phyloP scores from a whole-genome alignment of 2,113 vertebrate genomes.

The Rostratula benghalensis region DNA sequence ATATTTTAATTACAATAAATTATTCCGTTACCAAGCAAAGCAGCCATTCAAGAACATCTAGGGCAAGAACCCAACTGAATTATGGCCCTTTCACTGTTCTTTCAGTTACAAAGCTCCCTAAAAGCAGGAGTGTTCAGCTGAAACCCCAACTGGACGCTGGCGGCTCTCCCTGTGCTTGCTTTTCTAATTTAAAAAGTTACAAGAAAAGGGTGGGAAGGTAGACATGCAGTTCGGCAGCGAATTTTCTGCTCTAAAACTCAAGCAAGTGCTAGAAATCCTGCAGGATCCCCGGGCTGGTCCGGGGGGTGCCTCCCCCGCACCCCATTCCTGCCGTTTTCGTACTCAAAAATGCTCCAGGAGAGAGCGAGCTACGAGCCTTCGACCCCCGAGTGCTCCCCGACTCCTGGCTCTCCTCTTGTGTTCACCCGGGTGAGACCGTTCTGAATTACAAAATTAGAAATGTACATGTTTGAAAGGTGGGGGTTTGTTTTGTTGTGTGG shows the following conservation, averaged over 20 bases:
- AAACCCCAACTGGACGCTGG: background rate
- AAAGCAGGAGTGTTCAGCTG: background rate
- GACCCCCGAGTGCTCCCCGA: background rate
- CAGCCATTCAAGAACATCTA: conserved; percentile 19
- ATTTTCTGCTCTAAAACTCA: background rate
- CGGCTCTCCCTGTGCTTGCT: background rate
- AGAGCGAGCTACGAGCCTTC: background rate
- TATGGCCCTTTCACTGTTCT: background rate
- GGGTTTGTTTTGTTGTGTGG: background rate
- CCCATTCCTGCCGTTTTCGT: background rate
- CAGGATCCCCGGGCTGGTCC: background rate
- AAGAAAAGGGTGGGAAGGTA: background rate
- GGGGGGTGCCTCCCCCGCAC: background rate
- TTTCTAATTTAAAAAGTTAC: background rate
- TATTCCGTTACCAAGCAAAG: background rate
- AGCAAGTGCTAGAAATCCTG: background rate
- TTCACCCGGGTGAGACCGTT: background rate
- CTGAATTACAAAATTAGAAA: conserved; percentile 48
- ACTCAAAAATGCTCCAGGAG: conserved; percentile 6
- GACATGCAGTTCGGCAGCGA: background rate
- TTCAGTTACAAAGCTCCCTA: background rate
- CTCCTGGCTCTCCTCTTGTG: background rate
- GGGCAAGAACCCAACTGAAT: background rate
- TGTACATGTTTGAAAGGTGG: conserved; percentile 50
- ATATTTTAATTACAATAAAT: background rate